These are phyloP conservation scores for Heteropelma amictum DNA, from an alignment of 2,888 invertebrate species.

Conservation along the genomic window DNA sequence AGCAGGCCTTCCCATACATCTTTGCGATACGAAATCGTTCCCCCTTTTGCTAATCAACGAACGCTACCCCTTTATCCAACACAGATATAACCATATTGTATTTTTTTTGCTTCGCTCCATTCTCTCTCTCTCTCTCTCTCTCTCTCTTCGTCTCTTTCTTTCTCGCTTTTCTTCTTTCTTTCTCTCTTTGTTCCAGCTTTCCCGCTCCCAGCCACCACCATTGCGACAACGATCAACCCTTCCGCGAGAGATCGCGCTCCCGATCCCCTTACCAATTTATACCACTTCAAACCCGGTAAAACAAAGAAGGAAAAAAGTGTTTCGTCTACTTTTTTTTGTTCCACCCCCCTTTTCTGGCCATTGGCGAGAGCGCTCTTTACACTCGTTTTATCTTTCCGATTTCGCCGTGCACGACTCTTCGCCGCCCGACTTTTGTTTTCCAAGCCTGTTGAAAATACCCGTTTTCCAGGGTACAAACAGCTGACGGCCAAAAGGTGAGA, in stretches of 20 bases:
- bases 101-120: slow-evolving; percentile 7
- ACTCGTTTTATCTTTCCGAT: neutral
- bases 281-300: slow-evolving; percentile 65
- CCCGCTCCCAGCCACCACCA: slow-evolving; percentile 27
- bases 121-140: slow-evolving; percentile 33
- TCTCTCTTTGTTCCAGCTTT: slow-evolving; percentile 18
- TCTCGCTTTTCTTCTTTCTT: slow-evolving; percentile 44
- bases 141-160: slow-evolving; percentile 37
- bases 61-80: slow-evolving; percentile 34
- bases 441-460: too few relatives aligned
- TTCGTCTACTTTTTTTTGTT: neutral
- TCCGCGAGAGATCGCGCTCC: slow-evolving; percentile 5
- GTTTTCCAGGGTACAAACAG: too few relatives aligned
- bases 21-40: slow-evolving; percentile 20
- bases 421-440: too few relatives aligned
- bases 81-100: neutral
- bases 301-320: slow-evolving; percentile 59
- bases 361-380: neutral
- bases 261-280: slow-evolving; percentile 63
- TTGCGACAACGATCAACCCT: slow-evolving; percentile 37
- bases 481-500: too few relatives aligned
- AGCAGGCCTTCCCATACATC: slow-evolving; percentile 9
- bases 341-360: neutral
- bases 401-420: too few relatives aligned
- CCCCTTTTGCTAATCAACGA: slow-evolving; percentile 57